Conservation (phyloP, 1,140 invertebrate genomes). For the Telenomus remus region DNA sequence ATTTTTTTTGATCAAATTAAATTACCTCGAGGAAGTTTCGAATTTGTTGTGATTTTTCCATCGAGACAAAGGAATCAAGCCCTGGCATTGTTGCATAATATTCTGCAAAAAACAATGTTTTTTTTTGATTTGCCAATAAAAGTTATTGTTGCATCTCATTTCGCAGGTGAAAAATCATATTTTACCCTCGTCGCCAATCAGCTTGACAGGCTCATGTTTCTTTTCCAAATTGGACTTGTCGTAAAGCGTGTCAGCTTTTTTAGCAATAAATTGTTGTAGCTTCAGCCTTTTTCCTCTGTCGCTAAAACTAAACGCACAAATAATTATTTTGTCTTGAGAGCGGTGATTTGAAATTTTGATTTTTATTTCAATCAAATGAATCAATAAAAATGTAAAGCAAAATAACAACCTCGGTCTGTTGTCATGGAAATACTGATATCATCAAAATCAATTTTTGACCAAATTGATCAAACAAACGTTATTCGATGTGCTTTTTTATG, state of each 20-base stretch:
- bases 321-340: not conserved
- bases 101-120: conserved; percentile 77
- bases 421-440: conserved; percentile 30
- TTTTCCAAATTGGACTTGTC: conserved; percentile 76
- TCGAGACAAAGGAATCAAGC: conserved; percentile 85
- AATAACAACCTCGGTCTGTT: conserved; percentile 7
- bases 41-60: conserved; percentile 83
- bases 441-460: too few relatives aligned
- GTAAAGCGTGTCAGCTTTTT: conserved; percentile 85
- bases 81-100: conserved; percentile 89
- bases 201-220: conserved; percentile 66
- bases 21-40: conserved; percentile 88
- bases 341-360: not conserved
- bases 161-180: not conserved
- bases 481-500: too few relatives aligned
- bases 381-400: not conserved
- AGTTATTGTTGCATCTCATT: too few relatives aligned
- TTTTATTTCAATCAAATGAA: not conserved
- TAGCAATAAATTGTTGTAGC: conserved; percentile 87
- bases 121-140: too few relatives aligned
- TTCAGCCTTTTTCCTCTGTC: conserved; percentile 83
- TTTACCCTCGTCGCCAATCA: conserved; percentile 72
- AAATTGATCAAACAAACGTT: conserved; percentile 21
- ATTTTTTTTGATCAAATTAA: too few relatives aligned
- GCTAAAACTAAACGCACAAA: conserved; percentile 79